Evolutionary conservation across 2,113 vertebrate species (phyloP).

Genomic region (Poeciliopsis prolifica): DNA sequence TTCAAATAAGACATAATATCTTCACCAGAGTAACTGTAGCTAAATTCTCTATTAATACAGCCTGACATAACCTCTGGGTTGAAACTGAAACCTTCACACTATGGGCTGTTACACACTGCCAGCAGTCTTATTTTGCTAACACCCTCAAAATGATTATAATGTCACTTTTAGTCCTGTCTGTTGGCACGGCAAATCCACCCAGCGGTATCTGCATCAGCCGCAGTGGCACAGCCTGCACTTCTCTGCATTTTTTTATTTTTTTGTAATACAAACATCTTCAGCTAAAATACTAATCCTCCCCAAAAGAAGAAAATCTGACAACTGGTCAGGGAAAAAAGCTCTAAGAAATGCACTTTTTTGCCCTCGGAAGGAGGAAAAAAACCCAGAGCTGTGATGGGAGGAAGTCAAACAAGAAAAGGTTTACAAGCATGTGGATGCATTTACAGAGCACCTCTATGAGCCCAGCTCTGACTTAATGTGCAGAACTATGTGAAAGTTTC

Average conservation of each 20-base stretch:
- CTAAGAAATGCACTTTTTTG: slow-evolving; percentile 1
- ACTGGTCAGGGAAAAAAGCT: slow-evolving; percentile 47
- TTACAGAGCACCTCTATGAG: neutral
- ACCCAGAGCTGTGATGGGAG: neutral
- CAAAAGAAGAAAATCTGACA: slow-evolving; percentile 37
- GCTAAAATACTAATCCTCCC: slow-evolving; percentile 65
- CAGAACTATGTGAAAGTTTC: neutral
- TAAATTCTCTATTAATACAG: slow-evolving; percentile 36
- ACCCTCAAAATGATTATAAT: slow-evolving; percentile 56
- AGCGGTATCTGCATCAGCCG: slow-evolving; percentile 48
- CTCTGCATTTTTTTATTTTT: slow-evolving; percentile 4
- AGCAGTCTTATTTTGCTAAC: slow-evolving; percentile 49
- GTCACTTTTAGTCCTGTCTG: slow-evolving; percentile 42
- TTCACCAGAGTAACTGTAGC: slow-evolving; percentile 32
- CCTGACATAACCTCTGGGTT: slow-evolving; percentile 42
- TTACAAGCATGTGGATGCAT: slow-evolving; percentile 16
- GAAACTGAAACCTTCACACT: slow-evolving; percentile 46
- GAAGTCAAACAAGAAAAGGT: slow-evolving; percentile 17
- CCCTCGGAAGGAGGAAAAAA: slow-evolving; percentile 24
- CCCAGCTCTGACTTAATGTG: slow-evolving; percentile 3
- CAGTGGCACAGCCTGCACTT: slow-evolving; percentile 44
- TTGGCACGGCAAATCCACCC: slow-evolving; percentile 52
- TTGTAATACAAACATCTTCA: slow-evolving; percentile 48
- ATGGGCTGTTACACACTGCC: slow-evolving; percentile 38
- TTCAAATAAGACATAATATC: slow-evolving; percentile 41